Conservation (phyloP, 2,113 vertebrate genomes). For the Pangasianodon hypophthalmus region DNA sequence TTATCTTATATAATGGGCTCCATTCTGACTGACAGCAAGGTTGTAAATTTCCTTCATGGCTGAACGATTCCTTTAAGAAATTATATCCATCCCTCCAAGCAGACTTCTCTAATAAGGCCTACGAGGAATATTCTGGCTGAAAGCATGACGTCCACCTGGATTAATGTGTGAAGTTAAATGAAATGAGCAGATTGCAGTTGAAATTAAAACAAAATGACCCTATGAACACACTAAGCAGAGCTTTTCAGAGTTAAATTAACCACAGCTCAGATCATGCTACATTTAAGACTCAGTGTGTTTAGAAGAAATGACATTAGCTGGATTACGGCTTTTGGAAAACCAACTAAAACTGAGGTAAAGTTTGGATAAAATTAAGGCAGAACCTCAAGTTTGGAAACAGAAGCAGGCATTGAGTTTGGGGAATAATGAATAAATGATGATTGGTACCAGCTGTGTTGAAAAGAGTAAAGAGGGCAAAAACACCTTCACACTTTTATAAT, state of each 20-base stretch:
- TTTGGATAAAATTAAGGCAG: neutral
- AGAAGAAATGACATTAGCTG: neutral
- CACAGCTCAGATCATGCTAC: neutral
- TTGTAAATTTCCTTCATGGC: neutral
- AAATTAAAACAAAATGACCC: neutral
- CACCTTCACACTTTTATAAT: neutral
- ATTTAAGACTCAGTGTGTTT: neutral
- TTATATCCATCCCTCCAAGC: neutral
- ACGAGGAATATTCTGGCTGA: neutral
- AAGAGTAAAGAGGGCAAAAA: neutral
- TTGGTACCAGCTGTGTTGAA: neutral
- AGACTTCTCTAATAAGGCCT: neutral
- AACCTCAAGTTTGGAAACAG: neutral
- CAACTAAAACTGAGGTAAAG: neutral
- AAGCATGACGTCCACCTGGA: neutral
- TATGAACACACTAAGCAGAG: neutral
- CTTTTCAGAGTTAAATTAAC: neutral
- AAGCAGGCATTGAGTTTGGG: neutral
- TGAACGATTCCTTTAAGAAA: neutral
- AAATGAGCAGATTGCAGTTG: constrained; percentile 9
- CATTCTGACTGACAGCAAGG: neutral
- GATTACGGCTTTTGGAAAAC: neutral
- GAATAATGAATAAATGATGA: neutral
- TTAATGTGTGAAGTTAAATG: neutral
- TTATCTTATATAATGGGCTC: neutral